Conservation (phyloP, 2,797 vertebrate species). For the Falco cherrug region DNA sequence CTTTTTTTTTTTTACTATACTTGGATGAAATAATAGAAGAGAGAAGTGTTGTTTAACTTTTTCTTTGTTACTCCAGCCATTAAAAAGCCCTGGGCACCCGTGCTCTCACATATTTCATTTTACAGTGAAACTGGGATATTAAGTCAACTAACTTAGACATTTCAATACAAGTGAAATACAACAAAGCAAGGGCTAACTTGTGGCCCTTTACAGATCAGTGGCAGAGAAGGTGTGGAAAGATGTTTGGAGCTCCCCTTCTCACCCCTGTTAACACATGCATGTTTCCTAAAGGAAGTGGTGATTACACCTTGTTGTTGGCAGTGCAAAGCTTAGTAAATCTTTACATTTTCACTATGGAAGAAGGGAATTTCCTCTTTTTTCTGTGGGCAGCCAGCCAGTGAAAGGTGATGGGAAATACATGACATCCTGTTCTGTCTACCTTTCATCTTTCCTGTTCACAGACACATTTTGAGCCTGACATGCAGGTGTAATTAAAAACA, state of each 20-base stretch:
- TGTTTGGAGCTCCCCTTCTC: conserved; percentile 6
- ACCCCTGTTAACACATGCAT: conserved; percentile 33
- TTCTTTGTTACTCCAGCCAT: background rate
- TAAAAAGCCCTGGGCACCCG: background rate
- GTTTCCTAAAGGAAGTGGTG: conserved; percentile 41
- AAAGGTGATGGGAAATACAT: conserved; percentile 68
- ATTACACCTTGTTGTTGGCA: conserved; percentile 59
- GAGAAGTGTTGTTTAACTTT: background rate
- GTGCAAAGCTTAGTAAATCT: conserved; percentile 48
- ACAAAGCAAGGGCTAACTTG: background rate
- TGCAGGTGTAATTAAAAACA: conserved; percentile 66
- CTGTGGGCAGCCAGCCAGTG: conserved; percentile 47
- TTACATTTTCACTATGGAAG: conserved; percentile 45
- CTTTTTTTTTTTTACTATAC: background rate
- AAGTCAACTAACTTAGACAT: background rate
- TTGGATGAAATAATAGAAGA: background rate
- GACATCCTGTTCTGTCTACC: conserved; percentile 47
- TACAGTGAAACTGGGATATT: background rate
- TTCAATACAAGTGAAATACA: background rate
- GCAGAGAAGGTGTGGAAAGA: conserved; percentile 38
- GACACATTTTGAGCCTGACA: conserved; percentile 40
- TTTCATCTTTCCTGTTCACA: conserved; percentile 60
- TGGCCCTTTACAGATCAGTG: background rate
- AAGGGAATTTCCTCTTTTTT: conserved; percentile 57
- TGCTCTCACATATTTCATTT: background rate